Evolutionary conservation across 2,888 invertebrate species (phyloP), one percentile per base, ranked within the genome.

Genomic region (Brachyptera risi): DNA sequence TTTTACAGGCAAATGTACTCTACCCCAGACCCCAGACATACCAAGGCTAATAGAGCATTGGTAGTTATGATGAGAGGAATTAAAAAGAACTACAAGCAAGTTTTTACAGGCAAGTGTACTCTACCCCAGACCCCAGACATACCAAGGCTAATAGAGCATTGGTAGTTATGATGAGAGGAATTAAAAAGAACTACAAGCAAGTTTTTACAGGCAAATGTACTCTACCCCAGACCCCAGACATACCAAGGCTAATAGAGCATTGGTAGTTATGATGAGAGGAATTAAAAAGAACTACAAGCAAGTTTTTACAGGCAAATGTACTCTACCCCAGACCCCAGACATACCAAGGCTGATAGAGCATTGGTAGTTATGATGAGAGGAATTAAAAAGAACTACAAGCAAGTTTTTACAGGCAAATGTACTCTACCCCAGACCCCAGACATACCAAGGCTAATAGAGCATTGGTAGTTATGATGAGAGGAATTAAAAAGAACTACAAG

Each of bases 401-500:
- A 58, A 24, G 58, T 58, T 24, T 24, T 42, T n/a, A n/a, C n/a
- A n/a, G n/a, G n/a, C n/a, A n/a, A n/a, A n/a, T n/a, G n/a, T n/a
- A n/a, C n/a, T n/a, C n/a, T n/a, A n/a, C n/a, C n/a, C n/a, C n/a
- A n/a, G n/a, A n/a, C n/a, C n/a, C n/a, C n/a, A n/a, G n/a, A n/a
- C n/a, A n/a, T n/a, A n/a, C n/a, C n/a, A n/a, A n/a, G n/a, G 35
- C 35, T 11, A 35, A 35, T 24, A 21, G 15, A 15, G 50, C 50
- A 50, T n/a, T 38, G 38, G 38, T 37, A 15, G 21, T 56, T 13
- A 58, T 58, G 58, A 19, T 58, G 9, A 9, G 58, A 7, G 58
- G 58, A n/a, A 58, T 58, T 15, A 58, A 58, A n/a, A 21, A 15
- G 19, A 58, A 58, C 26, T 58, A 11, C 21, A 58, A 58, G 17